Base-by-base conservation (phyloP, 2,113 vertebrate genomes). In the Ctenomys sociabilis region DNA sequence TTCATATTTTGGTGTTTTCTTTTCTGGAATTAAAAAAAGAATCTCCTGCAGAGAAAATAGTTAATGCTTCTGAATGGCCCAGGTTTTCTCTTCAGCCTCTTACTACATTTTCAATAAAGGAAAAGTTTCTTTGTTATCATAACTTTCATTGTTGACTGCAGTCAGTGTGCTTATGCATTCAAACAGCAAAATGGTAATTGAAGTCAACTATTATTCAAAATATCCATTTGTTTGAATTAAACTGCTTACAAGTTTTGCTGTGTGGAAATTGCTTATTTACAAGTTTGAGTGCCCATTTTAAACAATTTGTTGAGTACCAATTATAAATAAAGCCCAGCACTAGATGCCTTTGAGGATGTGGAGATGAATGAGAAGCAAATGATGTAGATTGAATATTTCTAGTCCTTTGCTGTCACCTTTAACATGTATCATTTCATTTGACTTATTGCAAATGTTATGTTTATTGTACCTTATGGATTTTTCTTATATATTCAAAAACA, bases 1-100 rank as follows among this genome's bases (percentile, higher is more conserved):
- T 96, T 93, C 22, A 72, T 78, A 94, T 73, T 91, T 96, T 88
- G 19, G 3, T 21, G 54, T 92, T 91, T 94, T 14, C 35, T 78
- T 82, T 64, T 26, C 7, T 57, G 61, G 59, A 3, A 13, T 89
- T 91, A 75, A 32, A 81, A 91, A 90, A 85, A 88, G 85, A 64
- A 85, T 26, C 22, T 77, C 30, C n/a, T 9, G 37, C 24, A 75
- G 52, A 64, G 49, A 93, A 91, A 91, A 54, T 10, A 49, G 4
- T 84, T 30, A 21, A 70, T 61, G 49, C 77, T 77, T 94, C 30
- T 75, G 54, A 96, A 77, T 91, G 75, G 37, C 32, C 22, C 61
- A 37, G 11, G 6, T 78, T 96, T 93, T 89, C 21, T 80, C 49
- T 80, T 93, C 7, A 73, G 45, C 8, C 5, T 89, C 10, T 88